Evolutionary conservation across 2,888 invertebrate species (phyloP).

Genomic region (Elgonia sp.): DNA sequence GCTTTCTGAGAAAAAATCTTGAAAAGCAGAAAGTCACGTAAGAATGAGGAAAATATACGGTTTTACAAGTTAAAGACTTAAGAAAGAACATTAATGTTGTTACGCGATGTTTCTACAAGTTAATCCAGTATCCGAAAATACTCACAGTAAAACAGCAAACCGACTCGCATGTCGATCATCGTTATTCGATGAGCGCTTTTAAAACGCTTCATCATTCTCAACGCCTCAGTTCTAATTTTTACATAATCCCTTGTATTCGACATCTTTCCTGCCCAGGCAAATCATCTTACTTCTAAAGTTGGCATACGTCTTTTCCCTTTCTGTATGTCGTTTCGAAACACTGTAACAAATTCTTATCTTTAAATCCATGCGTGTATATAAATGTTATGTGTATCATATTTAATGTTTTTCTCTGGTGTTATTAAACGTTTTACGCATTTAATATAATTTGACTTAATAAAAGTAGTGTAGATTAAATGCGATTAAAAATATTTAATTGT

Average conservation of each 20-base stretch:
- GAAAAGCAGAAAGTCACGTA: slow-evolving; percentile 52
- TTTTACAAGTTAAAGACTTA: slow-evolving; percentile 38
- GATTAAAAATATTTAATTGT: no score
- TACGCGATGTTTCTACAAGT: slow-evolving; percentile 62
- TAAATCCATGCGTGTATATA: slow-evolving; percentile 10
- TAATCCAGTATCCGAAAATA: slow-evolving; percentile 69
- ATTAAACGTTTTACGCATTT: slow-evolving; percentile 27
- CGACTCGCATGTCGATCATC: slow-evolving; percentile 71
- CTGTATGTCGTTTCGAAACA: slow-evolving; percentile 49
- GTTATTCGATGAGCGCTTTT: slow-evolving; percentile 61
- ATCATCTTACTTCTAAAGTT: slow-evolving; percentile 69
- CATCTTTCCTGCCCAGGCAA: slow-evolving; percentile 63
- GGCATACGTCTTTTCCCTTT: slow-evolving; percentile 25
- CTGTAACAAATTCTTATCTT: slow-evolving; percentile 53
- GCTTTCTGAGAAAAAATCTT: slow-evolving; percentile 45
- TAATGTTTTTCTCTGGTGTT: slow-evolving; percentile 13
- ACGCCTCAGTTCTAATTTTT: slow-evolving; percentile 59
- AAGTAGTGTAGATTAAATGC: no score
- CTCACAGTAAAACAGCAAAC: slow-evolving; percentile 28
- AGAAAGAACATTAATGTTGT: slow-evolving; percentile 56
- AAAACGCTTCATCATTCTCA: slow-evolving; percentile 54
- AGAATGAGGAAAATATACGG: slow-evolving; percentile 48
- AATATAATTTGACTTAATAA: no score
- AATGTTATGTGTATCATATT: slow-evolving; percentile 22
- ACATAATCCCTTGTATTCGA: slow-evolving; percentile 64